Conservation (phyloP, 2,797 vertebrate species). For the Sebastes kiyomatsui region DNA sequence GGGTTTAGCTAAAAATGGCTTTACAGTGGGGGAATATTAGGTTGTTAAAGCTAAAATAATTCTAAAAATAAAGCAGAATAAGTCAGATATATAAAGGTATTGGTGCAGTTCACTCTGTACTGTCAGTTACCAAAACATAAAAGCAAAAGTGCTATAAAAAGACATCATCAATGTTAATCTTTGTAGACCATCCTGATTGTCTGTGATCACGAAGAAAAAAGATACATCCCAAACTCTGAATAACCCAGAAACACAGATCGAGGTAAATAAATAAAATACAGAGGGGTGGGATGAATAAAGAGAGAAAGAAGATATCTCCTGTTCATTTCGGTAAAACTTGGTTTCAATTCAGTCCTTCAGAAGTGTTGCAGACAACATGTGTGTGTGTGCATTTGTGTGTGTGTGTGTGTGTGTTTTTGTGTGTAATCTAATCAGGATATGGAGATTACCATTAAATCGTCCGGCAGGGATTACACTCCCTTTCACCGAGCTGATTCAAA, state of each 20-base stretch:
- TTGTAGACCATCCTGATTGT: neutral
- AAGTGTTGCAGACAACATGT: neutral
- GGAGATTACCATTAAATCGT: slow-evolving; percentile 83
- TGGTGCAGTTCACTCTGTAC: slow-evolving; percentile 17
- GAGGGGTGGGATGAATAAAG: neutral
- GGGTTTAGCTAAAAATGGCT: neutral
- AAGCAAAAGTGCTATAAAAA: slow-evolving; percentile 49
- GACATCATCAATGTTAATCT: neutral
- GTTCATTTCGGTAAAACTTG: neutral
- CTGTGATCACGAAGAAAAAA: neutral
- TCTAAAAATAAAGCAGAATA: slow-evolving; percentile 52
- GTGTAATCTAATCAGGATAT: slow-evolving; percentile 84
- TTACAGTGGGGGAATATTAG: neutral
- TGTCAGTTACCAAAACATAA: slow-evolving; percentile 31
- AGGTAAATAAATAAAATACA: slow-evolving; percentile 7
- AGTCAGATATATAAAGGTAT: slow-evolving; percentile 13
- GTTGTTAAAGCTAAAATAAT: neutral
- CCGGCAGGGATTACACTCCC: slow-evolving; percentile 80
- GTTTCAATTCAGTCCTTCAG: neutral
- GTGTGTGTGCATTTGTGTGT: neutral
- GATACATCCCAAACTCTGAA: slow-evolving; percentile 3
- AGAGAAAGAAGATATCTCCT: neutral
- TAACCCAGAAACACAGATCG: slow-evolving; percentile 18
- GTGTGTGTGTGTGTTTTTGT: slow-evolving; percentile 7
- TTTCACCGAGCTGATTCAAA: slow-evolving; percentile 80